These are phyloP conservation scores for Linurgus olivaceus DNA, from an alignment of 2,797 vertebrate species.

Conservation along the genomic window DNA sequence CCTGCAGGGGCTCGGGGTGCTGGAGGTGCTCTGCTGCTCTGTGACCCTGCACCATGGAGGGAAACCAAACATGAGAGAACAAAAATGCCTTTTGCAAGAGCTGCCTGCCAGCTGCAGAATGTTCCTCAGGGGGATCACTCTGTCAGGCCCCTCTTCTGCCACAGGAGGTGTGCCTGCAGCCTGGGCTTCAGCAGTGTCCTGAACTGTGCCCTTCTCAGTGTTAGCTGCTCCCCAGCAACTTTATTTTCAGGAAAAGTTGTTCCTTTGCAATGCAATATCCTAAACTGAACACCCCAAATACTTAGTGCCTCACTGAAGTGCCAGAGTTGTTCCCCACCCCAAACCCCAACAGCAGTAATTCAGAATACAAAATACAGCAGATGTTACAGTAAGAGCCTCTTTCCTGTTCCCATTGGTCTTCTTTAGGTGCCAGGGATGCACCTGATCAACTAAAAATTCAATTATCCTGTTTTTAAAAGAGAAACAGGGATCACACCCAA, in stretches of 20 bases:
- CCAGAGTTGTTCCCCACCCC: background rate
- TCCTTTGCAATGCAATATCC: background rate
- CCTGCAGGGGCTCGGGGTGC: rapidly evolving
- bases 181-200: background rate
- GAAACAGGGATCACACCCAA: background rate
- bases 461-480: background rate
- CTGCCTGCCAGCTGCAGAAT: background rate
- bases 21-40: background rate
- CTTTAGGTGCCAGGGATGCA: background rate
- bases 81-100: background rate
- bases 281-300: background rate
- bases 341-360: background rate
- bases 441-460: background rate
- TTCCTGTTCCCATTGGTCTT: background rate
- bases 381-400: background rate
- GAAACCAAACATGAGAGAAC: background rate
- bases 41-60: background rate
- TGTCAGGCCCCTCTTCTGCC: background rate
- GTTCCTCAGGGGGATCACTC: background rate
- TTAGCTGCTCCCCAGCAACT: background rate
- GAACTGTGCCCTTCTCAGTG: background rate
- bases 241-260: background rate
- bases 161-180: background rate
- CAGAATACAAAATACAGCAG: background rate
- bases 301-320: background rate